phyloP scores from a whole-genome alignment of 2,113 vertebrate species.

The Rallus limicola region DNA sequence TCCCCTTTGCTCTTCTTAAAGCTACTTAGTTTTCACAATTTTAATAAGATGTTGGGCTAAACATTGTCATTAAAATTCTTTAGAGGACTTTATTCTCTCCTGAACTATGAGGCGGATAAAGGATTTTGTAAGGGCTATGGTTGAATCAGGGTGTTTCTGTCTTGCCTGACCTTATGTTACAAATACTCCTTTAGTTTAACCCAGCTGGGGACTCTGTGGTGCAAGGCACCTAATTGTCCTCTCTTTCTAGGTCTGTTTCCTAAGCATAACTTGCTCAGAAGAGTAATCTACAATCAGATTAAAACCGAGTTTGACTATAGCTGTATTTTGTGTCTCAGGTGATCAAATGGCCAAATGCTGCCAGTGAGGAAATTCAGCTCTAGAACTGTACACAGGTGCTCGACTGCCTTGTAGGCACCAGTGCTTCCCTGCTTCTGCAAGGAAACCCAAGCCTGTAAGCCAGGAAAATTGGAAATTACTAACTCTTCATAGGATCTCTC shows the following conservation, averaged over 20 bases:
- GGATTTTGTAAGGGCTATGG: background rate
- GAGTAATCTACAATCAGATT: background rate
- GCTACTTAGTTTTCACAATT: constrained; percentile 36
- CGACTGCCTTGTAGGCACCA: background rate
- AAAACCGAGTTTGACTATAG: background rate
- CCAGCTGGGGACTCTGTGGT: background rate
- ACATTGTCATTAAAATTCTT: constrained; percentile 29
- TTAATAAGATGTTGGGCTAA: constrained; percentile 23
- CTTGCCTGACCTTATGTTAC: background rate
- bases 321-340: background rate
- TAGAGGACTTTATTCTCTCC: background rate
- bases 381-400: background rate
- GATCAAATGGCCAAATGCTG: background rate
- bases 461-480: background rate
- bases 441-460: background rate
- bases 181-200: background rate
- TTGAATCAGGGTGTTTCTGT: background rate
- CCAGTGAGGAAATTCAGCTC: background rate
- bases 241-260: background rate
- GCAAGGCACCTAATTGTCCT: background rate
- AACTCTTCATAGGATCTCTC: background rate
- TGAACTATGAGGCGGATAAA: background rate
- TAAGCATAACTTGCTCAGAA: background rate
- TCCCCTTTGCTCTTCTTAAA: background rate
- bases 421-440: background rate